phyloP scores from a whole-genome alignment of 2,888 invertebrate species.

The Sepiola atlantica region DNA sequence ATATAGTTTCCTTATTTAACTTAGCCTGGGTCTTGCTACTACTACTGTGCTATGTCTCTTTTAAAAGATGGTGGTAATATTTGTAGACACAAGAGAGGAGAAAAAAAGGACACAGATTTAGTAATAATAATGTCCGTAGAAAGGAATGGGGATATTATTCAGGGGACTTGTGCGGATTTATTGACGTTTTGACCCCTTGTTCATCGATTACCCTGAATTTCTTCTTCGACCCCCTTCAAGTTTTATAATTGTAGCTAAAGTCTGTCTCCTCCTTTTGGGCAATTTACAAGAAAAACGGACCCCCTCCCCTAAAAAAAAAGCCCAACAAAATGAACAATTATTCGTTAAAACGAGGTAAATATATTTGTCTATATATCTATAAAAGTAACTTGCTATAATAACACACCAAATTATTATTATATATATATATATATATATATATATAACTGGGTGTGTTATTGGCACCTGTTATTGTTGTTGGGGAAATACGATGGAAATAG shows the following conservation, averaged over 20 bases:
- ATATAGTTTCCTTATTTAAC: not conserved
- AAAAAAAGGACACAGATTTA: not conserved
- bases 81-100: not conserved
- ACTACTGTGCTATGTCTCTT: conserved; percentile 13
- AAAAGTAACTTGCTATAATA: not conserved
- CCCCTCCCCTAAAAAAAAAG: too few species aligned
- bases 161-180: not conserved
- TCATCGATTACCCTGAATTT: not conserved
- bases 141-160: not conserved
- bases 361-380: not conserved
- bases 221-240: not conserved
- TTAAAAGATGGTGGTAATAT: not conserved
- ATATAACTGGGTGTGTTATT: too few species aligned
- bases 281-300: not conserved
- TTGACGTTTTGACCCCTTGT: not conserved
- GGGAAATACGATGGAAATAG: too few species aligned
- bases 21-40: not conserved
- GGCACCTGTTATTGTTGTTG: too few species aligned
- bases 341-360: not conserved
- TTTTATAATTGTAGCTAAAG: not conserved
- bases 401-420: too few species aligned
- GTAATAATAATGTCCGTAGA: not conserved
- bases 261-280: not conserved
- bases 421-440: too few species aligned
- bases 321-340: not conserved